These are phyloP conservation scores for Neomonachus schauinslandi DNA, from an alignment of 2,113 vertebrate species.

Conservation along the genomic window DNA sequence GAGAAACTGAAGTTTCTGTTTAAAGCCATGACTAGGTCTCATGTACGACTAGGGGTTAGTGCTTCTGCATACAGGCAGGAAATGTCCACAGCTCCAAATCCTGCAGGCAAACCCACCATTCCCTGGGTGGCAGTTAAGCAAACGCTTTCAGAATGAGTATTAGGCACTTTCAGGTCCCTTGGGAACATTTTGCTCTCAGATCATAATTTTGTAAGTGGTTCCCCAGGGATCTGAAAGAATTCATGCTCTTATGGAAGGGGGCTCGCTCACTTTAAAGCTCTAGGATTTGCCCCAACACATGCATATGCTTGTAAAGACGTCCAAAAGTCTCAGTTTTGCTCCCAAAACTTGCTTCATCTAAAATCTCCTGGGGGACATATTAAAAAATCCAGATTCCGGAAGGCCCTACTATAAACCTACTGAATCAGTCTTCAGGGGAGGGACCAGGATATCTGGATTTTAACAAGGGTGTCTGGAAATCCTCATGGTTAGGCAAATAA, in stretches of 20 bases:
- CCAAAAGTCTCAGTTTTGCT: neutral
- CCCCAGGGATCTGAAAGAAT: neutral
- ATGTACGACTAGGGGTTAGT: neutral
- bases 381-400: neutral
- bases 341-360: neutral
- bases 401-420: no score
- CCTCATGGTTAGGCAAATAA: neutral
- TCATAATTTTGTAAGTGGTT: neutral
- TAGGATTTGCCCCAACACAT: neutral
- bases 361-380: neutral
- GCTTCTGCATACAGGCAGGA: neutral
- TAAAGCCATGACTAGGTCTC: neutral
- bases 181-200: neutral
- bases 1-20: constrained; percentile 41
- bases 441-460: no score
- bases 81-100: neutral
- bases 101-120: neutral
- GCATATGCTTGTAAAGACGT: neutral
- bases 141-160: neutral
- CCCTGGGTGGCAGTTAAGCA: neutral
- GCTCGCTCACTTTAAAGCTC: neutral
- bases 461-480: neutral
- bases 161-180: neutral
- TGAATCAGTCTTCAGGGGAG: no score
- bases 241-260: neutral